Conservation (phyloP, 2,113 vertebrate genomes). For the Bubo blakistoni region DNA sequence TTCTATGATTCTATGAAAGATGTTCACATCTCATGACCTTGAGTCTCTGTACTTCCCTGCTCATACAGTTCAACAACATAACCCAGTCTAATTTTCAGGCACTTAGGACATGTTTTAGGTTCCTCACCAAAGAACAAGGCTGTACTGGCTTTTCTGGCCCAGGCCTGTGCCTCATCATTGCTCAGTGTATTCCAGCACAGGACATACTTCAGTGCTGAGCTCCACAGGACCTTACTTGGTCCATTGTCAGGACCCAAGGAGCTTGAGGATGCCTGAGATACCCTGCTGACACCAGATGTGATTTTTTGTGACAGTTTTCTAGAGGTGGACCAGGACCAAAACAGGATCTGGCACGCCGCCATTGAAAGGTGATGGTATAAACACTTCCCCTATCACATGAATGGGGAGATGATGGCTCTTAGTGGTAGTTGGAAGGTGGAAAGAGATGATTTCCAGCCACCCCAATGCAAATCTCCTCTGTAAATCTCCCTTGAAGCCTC, state of each 20-base stretch:
- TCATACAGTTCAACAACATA: not conserved
- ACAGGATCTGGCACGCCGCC: rapidly evolving
- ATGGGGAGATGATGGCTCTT: not conserved
- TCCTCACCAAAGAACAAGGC: not conserved
- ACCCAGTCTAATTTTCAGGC: not conserved
- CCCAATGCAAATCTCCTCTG: not conserved
- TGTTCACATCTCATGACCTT: not conserved
- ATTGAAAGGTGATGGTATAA: rapidly evolving
- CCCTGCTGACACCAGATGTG: not conserved
- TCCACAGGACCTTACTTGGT: not conserved
- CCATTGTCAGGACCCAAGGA: not conserved
- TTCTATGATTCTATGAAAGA: not conserved
- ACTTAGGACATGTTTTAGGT: not conserved
- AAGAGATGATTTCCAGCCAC: not conserved
- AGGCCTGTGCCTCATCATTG: not conserved
- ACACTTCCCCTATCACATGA: rapidly evolving
- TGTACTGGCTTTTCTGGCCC: not conserved
- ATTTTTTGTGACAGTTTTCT: not conserved
- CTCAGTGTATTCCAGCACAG: not conserved
- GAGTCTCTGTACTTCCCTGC: not conserved
- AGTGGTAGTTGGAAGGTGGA: not conserved
- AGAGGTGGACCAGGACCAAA: not conserved
- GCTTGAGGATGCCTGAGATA: not conserved
- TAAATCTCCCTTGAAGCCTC: not conserved
- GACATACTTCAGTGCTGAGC: not conserved